phyloP scores from a whole-genome alignment of 64 coral and sea anemone genomes.

The Stylophora pistillata region DNA sequence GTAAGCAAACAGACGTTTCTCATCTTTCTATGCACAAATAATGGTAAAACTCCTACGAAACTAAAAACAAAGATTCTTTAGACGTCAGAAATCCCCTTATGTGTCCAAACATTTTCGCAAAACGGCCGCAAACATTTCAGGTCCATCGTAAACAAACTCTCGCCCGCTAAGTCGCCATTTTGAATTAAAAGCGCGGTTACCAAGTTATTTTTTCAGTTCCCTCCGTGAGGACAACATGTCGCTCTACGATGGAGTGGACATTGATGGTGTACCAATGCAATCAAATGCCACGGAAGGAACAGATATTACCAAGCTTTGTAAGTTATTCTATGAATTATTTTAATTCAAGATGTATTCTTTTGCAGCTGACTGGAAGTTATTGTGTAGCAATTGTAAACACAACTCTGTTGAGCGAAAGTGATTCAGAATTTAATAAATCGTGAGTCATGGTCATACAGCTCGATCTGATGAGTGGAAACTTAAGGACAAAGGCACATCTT shows the following conservation, averaged over 20 bases:
- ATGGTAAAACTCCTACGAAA: not conserved
- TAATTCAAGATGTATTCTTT: not conserved
- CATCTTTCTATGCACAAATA: not conserved
- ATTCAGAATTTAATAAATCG: too few species aligned
- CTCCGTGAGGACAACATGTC: conserved; percentile 43
- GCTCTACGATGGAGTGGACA: conserved; percentile 61
- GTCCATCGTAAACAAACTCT: not conserved
- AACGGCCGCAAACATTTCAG: not conserved
- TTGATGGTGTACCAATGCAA: conserved; percentile 70
- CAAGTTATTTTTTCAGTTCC: not conserved
- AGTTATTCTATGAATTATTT: not conserved
- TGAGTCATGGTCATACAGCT: too few species aligned
- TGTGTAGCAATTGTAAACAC: not conserved
- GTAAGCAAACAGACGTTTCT: not conserved
- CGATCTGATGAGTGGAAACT: too few species aligned
- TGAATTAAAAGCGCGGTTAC: conserved; percentile 1
- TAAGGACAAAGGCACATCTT: not conserved
- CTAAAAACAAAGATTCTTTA: not conserved
- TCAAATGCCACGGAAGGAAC: conserved; percentile 41
- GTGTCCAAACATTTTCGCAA: not conserved
- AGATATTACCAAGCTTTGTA: conserved; percentile 50
- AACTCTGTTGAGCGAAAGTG: not conserved
- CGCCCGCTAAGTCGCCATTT: conserved; percentile 8
- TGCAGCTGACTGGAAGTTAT: not conserved
- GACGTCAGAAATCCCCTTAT: not conserved